phyloP scores from a whole-genome alignment of 2,888 invertebrate species.

The Congeria kusceri region DNA sequence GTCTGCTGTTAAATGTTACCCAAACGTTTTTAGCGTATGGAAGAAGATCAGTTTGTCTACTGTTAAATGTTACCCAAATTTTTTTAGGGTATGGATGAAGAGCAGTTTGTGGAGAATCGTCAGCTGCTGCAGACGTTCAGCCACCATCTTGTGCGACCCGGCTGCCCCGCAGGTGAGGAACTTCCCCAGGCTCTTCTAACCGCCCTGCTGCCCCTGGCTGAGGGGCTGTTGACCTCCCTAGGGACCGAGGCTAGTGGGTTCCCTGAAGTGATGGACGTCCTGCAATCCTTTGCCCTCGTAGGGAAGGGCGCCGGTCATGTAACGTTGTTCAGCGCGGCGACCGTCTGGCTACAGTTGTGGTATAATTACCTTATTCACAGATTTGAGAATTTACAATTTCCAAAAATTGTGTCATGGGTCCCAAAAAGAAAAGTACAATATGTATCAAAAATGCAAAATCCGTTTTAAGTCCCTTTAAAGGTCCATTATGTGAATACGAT shows the following conservation, averaged over 20 bases:
- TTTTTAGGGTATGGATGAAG: conserved; percentile 75
- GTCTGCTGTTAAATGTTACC: too few species aligned
- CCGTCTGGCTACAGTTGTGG: conserved; percentile 90
- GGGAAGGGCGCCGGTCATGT: conserved; percentile 93
- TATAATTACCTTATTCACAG: too few species aligned
- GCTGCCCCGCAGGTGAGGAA: conserved; percentile 87
- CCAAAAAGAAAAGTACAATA: too few species aligned
- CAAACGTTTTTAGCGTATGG: too few species aligned
- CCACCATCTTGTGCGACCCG: conserved; percentile 87
- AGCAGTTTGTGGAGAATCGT: conserved; percentile 89
- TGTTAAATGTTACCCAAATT: too few species aligned
- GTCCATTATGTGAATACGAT: too few species aligned
- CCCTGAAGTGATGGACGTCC: conserved; percentile 91
- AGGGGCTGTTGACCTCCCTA: conserved; percentile 87
- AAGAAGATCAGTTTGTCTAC: too few species aligned
- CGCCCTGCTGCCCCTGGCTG: conserved; percentile 91
- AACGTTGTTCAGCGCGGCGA: conserved; percentile 92
- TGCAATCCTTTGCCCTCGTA: conserved; percentile 94
- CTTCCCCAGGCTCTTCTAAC: conserved; percentile 89
- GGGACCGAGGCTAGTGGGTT: conserved; percentile 85
- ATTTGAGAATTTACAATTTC: too few species aligned
- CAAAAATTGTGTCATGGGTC: too few species aligned
- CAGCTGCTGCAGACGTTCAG: conserved; percentile 90
- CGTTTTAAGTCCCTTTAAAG: too few species aligned
- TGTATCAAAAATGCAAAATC: too few species aligned